Conservation (phyloP, 1,140 invertebrate genomes). For the Muscidifurax raptorellus region DNA sequence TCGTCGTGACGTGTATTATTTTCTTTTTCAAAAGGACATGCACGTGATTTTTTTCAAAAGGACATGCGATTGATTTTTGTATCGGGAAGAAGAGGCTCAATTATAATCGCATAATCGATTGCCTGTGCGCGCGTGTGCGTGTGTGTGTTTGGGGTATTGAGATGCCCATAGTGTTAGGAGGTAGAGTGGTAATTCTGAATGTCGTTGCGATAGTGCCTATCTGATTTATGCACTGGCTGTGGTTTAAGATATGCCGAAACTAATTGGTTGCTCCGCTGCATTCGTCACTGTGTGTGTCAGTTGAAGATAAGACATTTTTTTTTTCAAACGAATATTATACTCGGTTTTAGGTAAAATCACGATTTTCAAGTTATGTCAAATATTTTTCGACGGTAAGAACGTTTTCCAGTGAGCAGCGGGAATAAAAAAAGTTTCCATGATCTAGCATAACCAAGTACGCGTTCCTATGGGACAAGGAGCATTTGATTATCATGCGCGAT, state of each 20-base stretch:
- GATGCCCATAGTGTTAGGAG: neutral
- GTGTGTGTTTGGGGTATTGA: neutral
- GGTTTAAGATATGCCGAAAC: too few species aligned
- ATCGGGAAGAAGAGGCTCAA: neutral
- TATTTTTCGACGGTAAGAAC: neutral
- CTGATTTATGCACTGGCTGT: too few species aligned
- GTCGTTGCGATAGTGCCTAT: too few species aligned
- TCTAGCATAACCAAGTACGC: neutral
- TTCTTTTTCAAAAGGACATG: neutral
- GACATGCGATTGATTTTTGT: neutral
- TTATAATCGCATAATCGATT: neutral
- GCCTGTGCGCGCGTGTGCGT: neutral
- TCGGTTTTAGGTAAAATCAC: too few species aligned
- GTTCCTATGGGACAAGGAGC: neutral
- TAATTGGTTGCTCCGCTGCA: too few species aligned
- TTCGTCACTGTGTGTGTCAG: too few species aligned
- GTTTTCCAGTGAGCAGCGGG: neutral
- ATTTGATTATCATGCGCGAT: slow-evolving; percentile 30
- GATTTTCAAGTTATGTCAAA: neutral
- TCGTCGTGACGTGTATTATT: neutral
- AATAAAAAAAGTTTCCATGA: neutral
- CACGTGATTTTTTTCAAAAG: neutral
- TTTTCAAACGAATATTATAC: too few species aligned
- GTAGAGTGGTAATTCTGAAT: neutral
- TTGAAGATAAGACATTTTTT: too few species aligned